Percentiles rank a stretch among this genome's conserved stretches.
phyloP scores from a whole-genome alignment of 2,888 invertebrate genomes.

The Diabrotica balteata region DNA sequence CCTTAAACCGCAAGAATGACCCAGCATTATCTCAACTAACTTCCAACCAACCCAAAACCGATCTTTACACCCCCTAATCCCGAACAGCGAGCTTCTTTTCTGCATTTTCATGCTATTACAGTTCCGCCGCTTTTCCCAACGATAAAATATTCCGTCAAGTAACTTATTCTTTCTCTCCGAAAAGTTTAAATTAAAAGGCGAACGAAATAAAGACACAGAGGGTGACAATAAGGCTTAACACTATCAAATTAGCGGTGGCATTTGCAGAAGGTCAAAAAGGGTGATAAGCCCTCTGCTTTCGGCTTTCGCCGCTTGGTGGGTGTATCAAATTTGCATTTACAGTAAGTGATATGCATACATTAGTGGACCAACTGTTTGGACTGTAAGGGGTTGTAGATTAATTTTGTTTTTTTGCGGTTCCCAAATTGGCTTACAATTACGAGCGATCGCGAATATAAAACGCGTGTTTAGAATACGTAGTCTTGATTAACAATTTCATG shows the following conservation, averaged over 20 bases:
- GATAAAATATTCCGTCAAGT: slow-evolving; percentile 41
- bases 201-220: slow-evolving; percentile 49
- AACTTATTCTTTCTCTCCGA: slow-evolving; percentile 29
- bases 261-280: slow-evolving; percentile 55
- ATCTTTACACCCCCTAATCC: not conserved
- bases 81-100: slow-evolving; percentile 2
- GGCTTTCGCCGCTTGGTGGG: slow-evolving; percentile 34
- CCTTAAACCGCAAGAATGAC: slow-evolving; percentile 4
- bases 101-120: slow-evolving; percentile 46
- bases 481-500: too few relatives aligned
- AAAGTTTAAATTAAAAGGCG: slow-evolving; percentile 50
- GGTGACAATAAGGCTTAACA: slow-evolving; percentile 49
- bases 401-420: slow-evolving; percentile 23
- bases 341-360: slow-evolving; percentile 58
- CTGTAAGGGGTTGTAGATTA: slow-evolving; percentile 25
- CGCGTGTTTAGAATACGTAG: slow-evolving; percentile 2
- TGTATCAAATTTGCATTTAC: slow-evolving; percentile 54
- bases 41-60: slow-evolving; percentile 2
- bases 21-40: slow-evolving; percentile 2
- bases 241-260: slow-evolving; percentile 59
- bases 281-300: slow-evolving; percentile 23
- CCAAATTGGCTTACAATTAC: slow-evolving; percentile 23
- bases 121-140: slow-evolving; percentile 35
- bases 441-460: not conserved
- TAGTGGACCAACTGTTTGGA: slow-evolving; percentile 38